These are phyloP conservation scores for Drosophila tsacasi DNA, from an alignment of 1,140 invertebrate genomes.

Conservation along the genomic window DNA sequence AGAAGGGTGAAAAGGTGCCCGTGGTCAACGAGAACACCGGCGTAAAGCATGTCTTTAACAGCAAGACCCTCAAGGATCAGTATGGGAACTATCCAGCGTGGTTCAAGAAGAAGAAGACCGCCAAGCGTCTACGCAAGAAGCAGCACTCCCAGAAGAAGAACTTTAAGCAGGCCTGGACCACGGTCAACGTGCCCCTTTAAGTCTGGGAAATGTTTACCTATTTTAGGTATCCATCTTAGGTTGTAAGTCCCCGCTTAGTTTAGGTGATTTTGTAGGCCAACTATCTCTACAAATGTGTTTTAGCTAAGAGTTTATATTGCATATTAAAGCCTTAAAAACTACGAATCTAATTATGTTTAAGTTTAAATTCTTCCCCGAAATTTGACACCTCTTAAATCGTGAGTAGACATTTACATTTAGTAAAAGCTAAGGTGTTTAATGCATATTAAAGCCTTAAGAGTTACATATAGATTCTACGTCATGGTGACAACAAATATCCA, in stretches of 20 bases:
- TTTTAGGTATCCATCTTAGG: slow-evolving; percentile 40
- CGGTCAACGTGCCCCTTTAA: slow-evolving; percentile 81
- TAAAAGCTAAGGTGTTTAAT: slow-evolving; percentile 38
- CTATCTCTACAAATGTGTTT: slow-evolving; percentile 49
- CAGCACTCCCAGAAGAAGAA: slow-evolving; percentile 83
- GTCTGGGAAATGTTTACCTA: neutral
- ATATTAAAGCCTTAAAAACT: slow-evolving; percentile 64
- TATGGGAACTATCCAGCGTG: slow-evolving; percentile 88
- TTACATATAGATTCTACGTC: slow-evolving; percentile 34
- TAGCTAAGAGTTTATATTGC: slow-evolving; percentile 57
- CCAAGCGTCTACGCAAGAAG: slow-evolving; percentile 86
- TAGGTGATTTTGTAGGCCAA: slow-evolving; percentile 45
- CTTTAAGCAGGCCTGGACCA: slow-evolving; percentile 85
- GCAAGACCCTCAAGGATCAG: slow-evolving; percentile 88
- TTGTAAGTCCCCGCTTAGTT: slow-evolving; percentile 49
- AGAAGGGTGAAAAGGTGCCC: slow-evolving; percentile 81
- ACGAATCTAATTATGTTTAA: neutral
- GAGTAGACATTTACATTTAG: neutral
- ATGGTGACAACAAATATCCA: slow-evolving; percentile 52
- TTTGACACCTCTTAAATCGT: neutral
- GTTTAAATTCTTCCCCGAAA: neutral
- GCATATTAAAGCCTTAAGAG: slow-evolving; percentile 35
- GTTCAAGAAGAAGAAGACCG: slow-evolving; percentile 87
- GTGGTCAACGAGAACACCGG: slow-evolving; percentile 85
- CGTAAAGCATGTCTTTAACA: slow-evolving; percentile 86